Base-by-base conservation (phyloP, 2,888 invertebrate genomes). In the Xanthia icteritia region DNA sequence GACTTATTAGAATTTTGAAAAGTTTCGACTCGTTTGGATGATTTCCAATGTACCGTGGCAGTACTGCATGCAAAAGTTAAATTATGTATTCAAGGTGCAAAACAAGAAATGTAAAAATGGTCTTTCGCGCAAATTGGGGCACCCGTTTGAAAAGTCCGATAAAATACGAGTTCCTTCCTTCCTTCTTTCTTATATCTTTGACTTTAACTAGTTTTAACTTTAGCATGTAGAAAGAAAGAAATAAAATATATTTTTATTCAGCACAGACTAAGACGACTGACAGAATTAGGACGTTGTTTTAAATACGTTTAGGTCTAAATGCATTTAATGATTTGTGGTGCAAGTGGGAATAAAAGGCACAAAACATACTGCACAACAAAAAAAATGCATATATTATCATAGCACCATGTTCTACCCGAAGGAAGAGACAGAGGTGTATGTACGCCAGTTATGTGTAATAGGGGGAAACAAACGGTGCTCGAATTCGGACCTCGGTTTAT, bases 1-100 rank as follows among this genome's bases (percentile, higher is more conserved):
- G 64, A 77, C 65, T 72, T 76, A 79, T 79, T 79, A 77, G 17
- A 63, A 69, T 79, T 86, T 79, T 31, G 20, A 66, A 82, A 86
- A 74, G 31, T 78, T 82, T 76, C 3, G 23, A 54, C 13, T 13
- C 64, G 73, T 77, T 82, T 84, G 86, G 84, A 77, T 65, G 48
- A 79, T 70, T 79, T 74, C 86, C 86, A 86, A 74, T 68, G 64
- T 66, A 68, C 51, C 11, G 39, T 51, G 54, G 63, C 67, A 65
- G 70, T 71, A 66, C 60, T 73, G 68, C 65, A 74, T 63, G 71
- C 65, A 17, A 74, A 82, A 82, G 17, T 85, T 85, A 82, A 78
- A 72, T n/a, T n/a, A n/a, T 56, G 36, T 63, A 83, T 85, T 77
- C 78, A 58, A 77, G 65, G 71, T 82, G 68, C 78, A 78, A 68